Evolutionary conservation across 2,888 invertebrate genomes (phyloP), one percentile per base, ranked within the genome.

Genomic region (Drosophila picticornis): DNA sequence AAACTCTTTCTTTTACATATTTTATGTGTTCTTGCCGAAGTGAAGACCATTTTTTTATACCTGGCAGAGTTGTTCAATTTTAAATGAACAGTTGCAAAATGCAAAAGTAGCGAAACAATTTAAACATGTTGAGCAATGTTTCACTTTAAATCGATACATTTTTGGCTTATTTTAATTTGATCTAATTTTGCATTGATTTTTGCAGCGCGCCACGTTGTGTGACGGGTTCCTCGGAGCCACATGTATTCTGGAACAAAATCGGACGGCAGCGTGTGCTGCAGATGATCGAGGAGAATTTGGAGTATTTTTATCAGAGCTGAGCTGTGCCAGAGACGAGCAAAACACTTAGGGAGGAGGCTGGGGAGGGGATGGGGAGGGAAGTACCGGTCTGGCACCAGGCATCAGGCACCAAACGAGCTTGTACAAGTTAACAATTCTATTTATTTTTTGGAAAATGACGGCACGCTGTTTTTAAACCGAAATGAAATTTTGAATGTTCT

Each of bases 161-260:
- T 22, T 9, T 10, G 6, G 38, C 5, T 13, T 38, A 32, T 7
- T 25, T 25, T 31, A 31, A 38, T n/a, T n/a, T n/a, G n/a, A 27
- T 19, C 3, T 22, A 13, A 22, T 4, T 27, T 36, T 48, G 16
- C 19, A 27, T 50, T 53, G 22, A 4, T n/a, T 22, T 56, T 86
- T 78, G 2, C 57, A 93, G 93, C 76, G 91, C 88, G 66, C 92
- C 93, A 38, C 90, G 93, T 50, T 79, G 80, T 46, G 93, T 93
- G 57, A 88, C 92, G 36, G 93, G 93, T 58, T 84, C 90, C 64
- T 48, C 72, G 4, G 91, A 91, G 60, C 88, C 93, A 5, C 88
- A 93, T 81, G 85, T 93, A 22, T 91, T 93, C 67, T 93, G 93
- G 93, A 93, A 93, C 75, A 93, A 93, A 82, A 91, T 93, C 66